Evolutionary conservation across 2,113 vertebrate genomes (phyloP), one percentile per base, ranked within the genome.

Genomic region (Oryctolagus cuniculus): DNA sequence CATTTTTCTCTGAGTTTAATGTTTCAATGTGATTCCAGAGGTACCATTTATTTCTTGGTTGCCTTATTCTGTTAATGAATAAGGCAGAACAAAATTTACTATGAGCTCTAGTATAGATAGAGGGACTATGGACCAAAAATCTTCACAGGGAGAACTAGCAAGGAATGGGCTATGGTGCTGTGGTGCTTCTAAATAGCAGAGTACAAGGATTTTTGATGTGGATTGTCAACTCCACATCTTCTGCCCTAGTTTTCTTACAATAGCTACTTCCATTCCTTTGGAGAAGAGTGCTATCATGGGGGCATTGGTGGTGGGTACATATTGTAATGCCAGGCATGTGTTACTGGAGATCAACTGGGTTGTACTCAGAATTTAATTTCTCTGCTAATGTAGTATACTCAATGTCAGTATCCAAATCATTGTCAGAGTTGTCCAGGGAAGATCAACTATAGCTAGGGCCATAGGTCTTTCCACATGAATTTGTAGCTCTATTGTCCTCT

Each of bases 1-100:
- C 79, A 38, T 75, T 86, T 89, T 90, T 90, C 29, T 87, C 51
- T 79, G 25, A 92, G n/a, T 22, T 69, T 69, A 73, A 44, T 29
- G 44, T 44, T 44, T 8, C 44, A 44, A 44, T 44, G 44, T 44
- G 44, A 44, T 85, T 69, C 70, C 61, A 90, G 2, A 58, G 61
- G 58, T 81, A 3, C 6, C 29, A 44, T 89, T 82, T 94, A 11
- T 31, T 88, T 73, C 25, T 49, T 19, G 2, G 7, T 55, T 90
- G 34, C 5, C 31, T 91, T 89, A 75, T 87, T 19, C 44, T 78
- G 16, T n/a, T 53, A 66, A 63, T 81, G n/a, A 44, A 70, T 49
- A 92, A 72, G 6, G 21, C 9, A 88, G 58, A 9, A 21, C 85
- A 78, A 64, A 63, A 36, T 5, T 89, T 81, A 80, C 63, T 64